A percentile compares a stretch with the other conserved stretches of the same genome.
These are phyloP conservation scores for Centruroides sculpturatus DNA, from an alignment of 1,140 invertebrate species.

Conservation along the genomic window DNA sequence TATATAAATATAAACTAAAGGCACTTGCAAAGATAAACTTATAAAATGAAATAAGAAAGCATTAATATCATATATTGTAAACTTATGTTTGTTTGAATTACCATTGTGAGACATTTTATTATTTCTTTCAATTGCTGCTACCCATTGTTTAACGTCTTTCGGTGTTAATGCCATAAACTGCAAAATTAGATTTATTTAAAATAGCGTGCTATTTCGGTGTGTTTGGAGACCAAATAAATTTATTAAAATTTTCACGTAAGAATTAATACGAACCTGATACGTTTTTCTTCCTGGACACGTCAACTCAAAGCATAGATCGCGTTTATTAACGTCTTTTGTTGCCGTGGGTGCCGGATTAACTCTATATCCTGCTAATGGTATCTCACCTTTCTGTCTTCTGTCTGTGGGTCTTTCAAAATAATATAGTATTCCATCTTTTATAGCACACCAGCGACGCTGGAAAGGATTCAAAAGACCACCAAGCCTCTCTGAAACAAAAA, in stretches of 20 bases:
- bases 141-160: slow-evolving; percentile 15
- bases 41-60: too few species aligned
- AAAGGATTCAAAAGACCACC: slow-evolving; percentile 14
- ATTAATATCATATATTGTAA: too few species aligned
- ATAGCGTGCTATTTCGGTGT: too few species aligned
- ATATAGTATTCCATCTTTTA: slow-evolving; percentile 13
- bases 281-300: slow-evolving; percentile 14
- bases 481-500: slow-evolving; percentile 7
- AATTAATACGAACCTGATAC: slow-evolving; percentile 5
- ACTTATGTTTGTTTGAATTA: too few species aligned
- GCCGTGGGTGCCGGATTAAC: slow-evolving; percentile 4
- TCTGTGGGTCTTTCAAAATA: slow-evolving; percentile 13
- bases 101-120: neutral
- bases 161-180: slow-evolving; percentile 12
- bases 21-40: too few species aligned
- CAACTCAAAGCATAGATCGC: slow-evolving; percentile 12
- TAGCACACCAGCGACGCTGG: slow-evolving; percentile 14
- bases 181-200: neutral
- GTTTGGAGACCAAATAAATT: too few species aligned
- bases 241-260: neutral
- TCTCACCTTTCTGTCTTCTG: slow-evolving; percentile 9
- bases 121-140: slow-evolving; percentile 9
- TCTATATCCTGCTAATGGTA: slow-evolving; percentile 11
- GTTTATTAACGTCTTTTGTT: slow-evolving; percentile 7
- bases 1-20: too few species aligned